phyloP scores from a whole-genome alignment of 2,888 invertebrate species.

The Agrochola circellaris region DNA sequence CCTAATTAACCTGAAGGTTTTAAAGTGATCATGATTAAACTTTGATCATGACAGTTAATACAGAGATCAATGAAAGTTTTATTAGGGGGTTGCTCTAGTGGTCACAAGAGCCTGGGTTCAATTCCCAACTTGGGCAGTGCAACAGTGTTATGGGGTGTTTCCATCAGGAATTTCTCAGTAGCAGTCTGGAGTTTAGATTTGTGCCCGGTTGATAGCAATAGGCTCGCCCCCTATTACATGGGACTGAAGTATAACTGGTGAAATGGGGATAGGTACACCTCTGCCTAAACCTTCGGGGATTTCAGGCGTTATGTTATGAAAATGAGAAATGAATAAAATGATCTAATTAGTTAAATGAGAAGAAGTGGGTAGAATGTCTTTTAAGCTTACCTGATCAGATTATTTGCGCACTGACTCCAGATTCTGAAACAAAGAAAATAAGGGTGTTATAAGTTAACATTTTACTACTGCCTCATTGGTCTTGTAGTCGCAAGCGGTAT shows the following conservation, averaged over 20 bases:
- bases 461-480: background rate
- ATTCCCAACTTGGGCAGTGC: background rate
- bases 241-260: background rate
- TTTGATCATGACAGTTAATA: background rate
- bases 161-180: background rate
- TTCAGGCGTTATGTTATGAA: background rate
- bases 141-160: background rate
- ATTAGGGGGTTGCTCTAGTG: background rate
- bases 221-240: background rate
- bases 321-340: background rate
- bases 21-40: background rate
- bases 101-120: background rate
- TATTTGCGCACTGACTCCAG: slow-evolving; percentile 54
- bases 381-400: slow-evolving; percentile 65
- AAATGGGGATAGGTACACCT: background rate
- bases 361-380: background rate
- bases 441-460: background rate
- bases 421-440: slow-evolving; percentile 68
- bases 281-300: background rate
- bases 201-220: background rate
- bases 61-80: background rate
- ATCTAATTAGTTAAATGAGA: background rate
- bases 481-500: too few species aligned
- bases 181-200: background rate
- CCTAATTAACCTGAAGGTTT: background rate